Evolutionary conservation across 2,888 invertebrate species (phyloP).

Genomic region (Eledona agricola): DNA sequence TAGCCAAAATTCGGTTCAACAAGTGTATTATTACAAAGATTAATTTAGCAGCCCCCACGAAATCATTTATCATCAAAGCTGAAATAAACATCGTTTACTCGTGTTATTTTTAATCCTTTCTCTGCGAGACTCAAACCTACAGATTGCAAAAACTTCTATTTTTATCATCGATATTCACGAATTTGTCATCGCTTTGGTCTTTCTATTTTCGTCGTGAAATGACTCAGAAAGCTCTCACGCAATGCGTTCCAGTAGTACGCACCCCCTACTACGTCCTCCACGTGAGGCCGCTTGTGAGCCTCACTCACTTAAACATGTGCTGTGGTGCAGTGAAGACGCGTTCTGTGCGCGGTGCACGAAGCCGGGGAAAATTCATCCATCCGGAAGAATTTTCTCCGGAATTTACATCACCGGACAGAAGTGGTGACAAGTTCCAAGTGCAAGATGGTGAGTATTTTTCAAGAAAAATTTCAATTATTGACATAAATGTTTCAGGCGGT

Average conservation of each 20-base stretch:
- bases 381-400: slow-evolving; percentile 48
- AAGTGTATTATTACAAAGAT: too few relatives aligned
- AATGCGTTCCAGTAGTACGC: slow-evolving; percentile 40
- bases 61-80: too few relatives aligned
- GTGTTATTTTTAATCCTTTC: slow-evolving; percentile 2
- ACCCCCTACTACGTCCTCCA: slow-evolving; percentile 33
- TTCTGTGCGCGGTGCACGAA: slow-evolving; percentile 20
- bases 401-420: slow-evolving; percentile 48
- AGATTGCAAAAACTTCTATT: too few relatives aligned
- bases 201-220: slow-evolving; percentile 37
- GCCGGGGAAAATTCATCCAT: slow-evolving; percentile 45
- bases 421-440: slow-evolving; percentile 36
- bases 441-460: slow-evolving; percentile 41
- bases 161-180: slow-evolving; percentile 4
- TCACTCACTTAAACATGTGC: slow-evolving; percentile 32
- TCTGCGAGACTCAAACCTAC: too few relatives aligned
- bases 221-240: slow-evolving; percentile 49
- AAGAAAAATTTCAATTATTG: slow-evolving; percentile 2
- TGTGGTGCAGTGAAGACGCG: slow-evolving; percentile 20
- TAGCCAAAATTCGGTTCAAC: too few relatives aligned
- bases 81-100: slow-evolving; percentile 3
- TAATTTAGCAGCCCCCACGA: too few relatives aligned
- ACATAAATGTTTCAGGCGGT: slow-evolving; percentile 32
- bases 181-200: slow-evolving; percentile 22
- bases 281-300: slow-evolving; percentile 23